Evolutionary conservation across 1,140 invertebrate genomes (phyloP).

Genomic region (Agrypnia vestita): DNA sequence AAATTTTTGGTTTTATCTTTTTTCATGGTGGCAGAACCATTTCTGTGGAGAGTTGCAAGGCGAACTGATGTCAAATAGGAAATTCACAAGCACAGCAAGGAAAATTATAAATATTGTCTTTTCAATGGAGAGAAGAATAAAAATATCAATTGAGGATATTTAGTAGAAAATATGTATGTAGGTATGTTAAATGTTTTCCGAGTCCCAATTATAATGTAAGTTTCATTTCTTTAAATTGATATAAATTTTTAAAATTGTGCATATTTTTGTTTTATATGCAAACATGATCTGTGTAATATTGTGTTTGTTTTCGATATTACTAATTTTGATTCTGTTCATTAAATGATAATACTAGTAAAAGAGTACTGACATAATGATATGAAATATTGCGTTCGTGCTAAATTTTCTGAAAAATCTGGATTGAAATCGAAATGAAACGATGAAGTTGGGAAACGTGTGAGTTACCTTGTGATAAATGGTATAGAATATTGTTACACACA

Average conservation of each 20-base stretch:
- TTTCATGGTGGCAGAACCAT: conserved; percentile 38
- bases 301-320: neutral
- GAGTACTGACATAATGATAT: too few species aligned
- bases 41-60: conserved; percentile 31
- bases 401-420: too few species aligned
- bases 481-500: neutral
- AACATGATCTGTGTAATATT: neutral
- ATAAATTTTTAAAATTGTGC: neutral
- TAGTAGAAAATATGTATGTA: neutral
- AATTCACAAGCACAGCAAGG: neutral
- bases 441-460: neutral
- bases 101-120: conserved; percentile 11
- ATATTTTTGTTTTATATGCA: neutral
- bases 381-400: too few species aligned
- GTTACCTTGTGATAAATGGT: neutral
- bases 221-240: neutral
- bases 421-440: neutral
- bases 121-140: neutral
- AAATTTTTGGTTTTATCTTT: conserved; percentile 8
- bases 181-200: neutral
- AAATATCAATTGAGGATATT: neutral
- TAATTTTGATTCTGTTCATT: too few species aligned
- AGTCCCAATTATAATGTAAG: neutral
- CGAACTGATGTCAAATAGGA: neutral
- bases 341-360: too few species aligned